Evolutionary conservation across 2,888 invertebrate species (phyloP), one percentile per base, ranked within the genome.

Genomic region (Melanargia galathea): DNA sequence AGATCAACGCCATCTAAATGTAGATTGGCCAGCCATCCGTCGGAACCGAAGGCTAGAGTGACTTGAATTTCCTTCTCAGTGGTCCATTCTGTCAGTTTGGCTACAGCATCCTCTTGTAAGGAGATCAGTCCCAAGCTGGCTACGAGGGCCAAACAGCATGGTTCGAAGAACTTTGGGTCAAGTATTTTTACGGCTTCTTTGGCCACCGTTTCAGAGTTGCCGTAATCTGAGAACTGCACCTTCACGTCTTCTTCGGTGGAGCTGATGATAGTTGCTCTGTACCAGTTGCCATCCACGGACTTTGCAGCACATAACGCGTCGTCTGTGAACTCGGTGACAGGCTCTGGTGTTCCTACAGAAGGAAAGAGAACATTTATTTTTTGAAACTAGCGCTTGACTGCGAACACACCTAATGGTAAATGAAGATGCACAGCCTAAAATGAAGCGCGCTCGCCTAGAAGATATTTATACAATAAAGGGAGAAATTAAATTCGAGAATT

Each of bases 211-310:
- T 96, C 95, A 0, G 84, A 80, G 76, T 95, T 95, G 43, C 96
- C 96, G 67, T 95, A 96, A 79, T 96, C 96, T 0, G 94, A 78
- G 75, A 92, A 95, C 60, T 92, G 91, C 0, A 95, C 92, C 24
- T 81, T 87, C 20, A 87, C 90, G 18, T 83, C 84, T 0, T 81
- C 80, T 16, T 92, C 92, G 13, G 87, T 84, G 4, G 81, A 73
- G 54, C 81, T 82, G 11, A 89, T 40, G 20, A 95, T 90, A 65
- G 89, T 92, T 2, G 93, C 94, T 51, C 96, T 92, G 76, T 95
- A 95, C 95, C 95, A 96, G 78, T 94, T 94, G 2, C 91, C 92
- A 77, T 95, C 95, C 0, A 73, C 74, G 2, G 93, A 93, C 56
- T 92, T 92, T 0, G 93, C 94, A 0, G 93, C 95, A 75, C 95